Base-by-base conservation (phyloP, 2,888 invertebrate genomes). In the Drosophila nigritarsus region DNA sequence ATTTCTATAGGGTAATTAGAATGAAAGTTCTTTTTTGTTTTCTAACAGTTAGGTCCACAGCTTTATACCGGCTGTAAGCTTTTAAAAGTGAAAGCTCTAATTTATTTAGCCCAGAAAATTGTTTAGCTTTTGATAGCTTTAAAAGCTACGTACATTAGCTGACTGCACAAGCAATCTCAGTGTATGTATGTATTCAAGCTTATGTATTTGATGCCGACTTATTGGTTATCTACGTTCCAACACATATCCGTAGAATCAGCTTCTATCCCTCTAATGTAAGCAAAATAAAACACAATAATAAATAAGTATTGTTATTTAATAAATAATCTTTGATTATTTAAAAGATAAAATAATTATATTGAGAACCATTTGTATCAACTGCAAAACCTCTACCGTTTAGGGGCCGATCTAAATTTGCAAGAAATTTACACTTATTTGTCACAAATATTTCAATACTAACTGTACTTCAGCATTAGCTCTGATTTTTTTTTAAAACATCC, bases 61-160 rank as follows among this genome's bases (percentile, higher is more conserved):
- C 45, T 45, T 45, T 38, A 38, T 24, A 8, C 8, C 0, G 2
- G 4, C 4, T n/a, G 2, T 13, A 38, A 55, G 55, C 55, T 55
- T 40, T n/a, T 8, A 8, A 5, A 13, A n/a, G 7, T 29, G 8
- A 3, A 38, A 55, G 38, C 38, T 55, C 8, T 1, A n/a, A 4
- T 13, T 55, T 15, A 2, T 3, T 27, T 15, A 29, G 40, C 55
- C 0, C n/a, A 13, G n/a, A 38, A 29, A 13, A 27, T 55, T 5
- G 3, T 38, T 3, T n/a, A 55, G 55, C 38, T 55, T 38, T 38
- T 27, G 13, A 24, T n/a, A 55, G 38, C 55, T 55, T 55, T 54
- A 11, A 27, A 54, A 54, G 54, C 54, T 24, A 8, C 15, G 0
- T 15, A 20, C 4, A 38, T 29, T 4, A 13, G 15, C 13, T 18